Conservation (phyloP, 2,113 vertebrate species). For the Scalopus aquaticus region DNA sequence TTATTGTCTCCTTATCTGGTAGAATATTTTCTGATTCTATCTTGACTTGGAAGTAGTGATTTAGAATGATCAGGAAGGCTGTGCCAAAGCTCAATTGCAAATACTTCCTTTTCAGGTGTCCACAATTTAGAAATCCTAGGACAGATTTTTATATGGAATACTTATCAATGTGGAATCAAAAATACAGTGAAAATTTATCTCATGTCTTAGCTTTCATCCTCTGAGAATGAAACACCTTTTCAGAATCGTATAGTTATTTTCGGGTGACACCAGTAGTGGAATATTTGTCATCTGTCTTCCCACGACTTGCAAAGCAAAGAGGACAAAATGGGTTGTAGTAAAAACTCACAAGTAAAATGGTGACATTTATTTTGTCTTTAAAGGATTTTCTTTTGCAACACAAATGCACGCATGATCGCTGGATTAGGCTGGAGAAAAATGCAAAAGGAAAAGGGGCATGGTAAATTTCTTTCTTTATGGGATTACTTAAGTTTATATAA, state of each 20-base stretch:
- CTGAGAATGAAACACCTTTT: not conserved
- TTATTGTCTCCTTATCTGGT: not conserved
- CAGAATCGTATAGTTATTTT: not conserved
- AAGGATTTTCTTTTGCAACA: not conserved
- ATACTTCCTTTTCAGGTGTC: not conserved
- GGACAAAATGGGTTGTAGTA: not conserved
- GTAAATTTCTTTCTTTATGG: conserved; percentile 23
- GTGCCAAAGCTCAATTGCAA: not conserved
- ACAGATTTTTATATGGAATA: not conserved
- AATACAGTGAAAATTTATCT: not conserved
- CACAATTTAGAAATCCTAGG: not conserved
- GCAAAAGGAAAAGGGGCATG: not conserved
- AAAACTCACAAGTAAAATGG: not conserved
- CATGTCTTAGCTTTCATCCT: not conserved
- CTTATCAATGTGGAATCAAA: conserved; percentile 10
- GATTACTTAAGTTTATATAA: not conserved
- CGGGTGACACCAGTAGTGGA: not conserved
- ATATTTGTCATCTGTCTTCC: not conserved
- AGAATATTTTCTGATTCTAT: not conserved
- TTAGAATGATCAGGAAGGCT: not conserved
- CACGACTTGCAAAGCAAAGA: not conserved
- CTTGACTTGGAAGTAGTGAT: too few species aligned
- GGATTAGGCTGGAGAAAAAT: not conserved
- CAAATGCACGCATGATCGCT: conserved; percentile 15
- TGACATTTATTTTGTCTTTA: not conserved